Conservation (phyloP, 2,888 invertebrate genomes). For the Troides helena region DNA sequence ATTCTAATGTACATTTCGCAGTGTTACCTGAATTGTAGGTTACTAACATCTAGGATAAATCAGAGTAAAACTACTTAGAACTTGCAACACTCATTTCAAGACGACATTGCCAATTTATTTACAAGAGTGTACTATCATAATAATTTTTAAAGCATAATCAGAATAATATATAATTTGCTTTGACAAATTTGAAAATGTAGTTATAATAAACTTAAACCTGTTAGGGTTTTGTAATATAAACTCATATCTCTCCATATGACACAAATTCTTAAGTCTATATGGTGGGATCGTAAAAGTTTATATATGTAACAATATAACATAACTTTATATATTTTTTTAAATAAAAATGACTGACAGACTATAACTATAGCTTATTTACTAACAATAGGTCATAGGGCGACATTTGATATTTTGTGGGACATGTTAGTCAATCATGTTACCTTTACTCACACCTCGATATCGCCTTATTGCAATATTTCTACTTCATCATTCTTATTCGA, state of each 20-base stretch:
- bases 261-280: no score
- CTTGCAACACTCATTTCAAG: constrained; percentile 12
- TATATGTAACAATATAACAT: no score
- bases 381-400: constrained; percentile 61
- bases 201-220: background rate
- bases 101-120: constrained; percentile 1
- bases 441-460: constrained; percentile 40
- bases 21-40: background rate
- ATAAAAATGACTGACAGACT: background rate
- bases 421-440: constrained; percentile 57
- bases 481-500: no score
- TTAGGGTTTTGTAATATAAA: background rate
- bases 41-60: constrained; percentile 4
- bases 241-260: constrained; percentile 9
- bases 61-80: constrained; percentile 7
- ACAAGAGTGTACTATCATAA: constrained; percentile 19
- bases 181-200: background rate
- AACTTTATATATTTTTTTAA: background rate
- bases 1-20: background rate
- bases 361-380: constrained; percentile 36
- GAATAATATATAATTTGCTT: constrained; percentile 4
- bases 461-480: no score
- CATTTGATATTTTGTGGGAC: constrained; percentile 69
- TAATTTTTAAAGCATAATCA: constrained; percentile 11
- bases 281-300: no score